A percentile compares a stretch with the other conserved stretches of the same genome.
These are phyloP conservation scores for Operophtera brumata DNA, from an alignment of 2,888 invertebrate genomes.

Conservation along the genomic window DNA sequence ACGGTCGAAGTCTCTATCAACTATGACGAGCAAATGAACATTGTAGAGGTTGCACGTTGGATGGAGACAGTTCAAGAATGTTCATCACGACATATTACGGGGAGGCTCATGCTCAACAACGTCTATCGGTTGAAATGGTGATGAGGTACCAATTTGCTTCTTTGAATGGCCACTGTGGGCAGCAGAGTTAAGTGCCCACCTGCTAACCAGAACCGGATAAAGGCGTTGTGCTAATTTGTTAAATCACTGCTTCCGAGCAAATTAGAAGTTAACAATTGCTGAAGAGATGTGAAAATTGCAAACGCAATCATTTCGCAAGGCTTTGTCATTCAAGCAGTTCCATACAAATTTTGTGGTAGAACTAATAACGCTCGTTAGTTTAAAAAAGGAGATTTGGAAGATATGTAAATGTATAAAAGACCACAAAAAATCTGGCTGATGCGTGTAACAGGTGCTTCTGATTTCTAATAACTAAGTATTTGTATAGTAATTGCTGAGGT, in stretches of 20 bases:
- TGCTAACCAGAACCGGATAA: slow-evolving; percentile 20
- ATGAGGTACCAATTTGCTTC: slow-evolving; percentile 25
- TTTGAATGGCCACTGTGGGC: slow-evolving; percentile 9
- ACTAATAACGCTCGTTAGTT: slow-evolving; percentile 75
- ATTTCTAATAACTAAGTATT: slow-evolving; percentile 67
- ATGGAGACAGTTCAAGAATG: no score
- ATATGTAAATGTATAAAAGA: slow-evolving; percentile 75
- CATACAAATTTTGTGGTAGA: slow-evolving; percentile 72
- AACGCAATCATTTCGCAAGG: slow-evolving; percentile 45
- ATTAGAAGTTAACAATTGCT: slow-evolving; percentile 61
- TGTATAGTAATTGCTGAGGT: slow-evolving; percentile 57
- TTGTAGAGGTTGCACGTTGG: no score
- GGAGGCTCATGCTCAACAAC: no score
- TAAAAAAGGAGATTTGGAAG: slow-evolving; percentile 59
- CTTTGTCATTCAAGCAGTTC: slow-evolving; percentile 71
- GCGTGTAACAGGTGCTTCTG: slow-evolving; percentile 70
- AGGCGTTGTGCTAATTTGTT: slow-evolving; percentile 42
- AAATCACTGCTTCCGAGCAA: slow-evolving; percentile 46
- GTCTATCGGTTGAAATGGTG: no score
- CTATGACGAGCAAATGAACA: no score
- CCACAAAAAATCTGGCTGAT: slow-evolving; percentile 67
- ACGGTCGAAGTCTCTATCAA: no score
- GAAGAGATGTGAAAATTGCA: slow-evolving; percentile 63
- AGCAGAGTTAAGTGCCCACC: slow-evolving; percentile 17
- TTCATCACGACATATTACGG: no score